Evolutionary conservation across 2,888 invertebrate species (phyloP), one percentile per base, ranked within the genome.

Genomic region (Automeris io): DNA sequence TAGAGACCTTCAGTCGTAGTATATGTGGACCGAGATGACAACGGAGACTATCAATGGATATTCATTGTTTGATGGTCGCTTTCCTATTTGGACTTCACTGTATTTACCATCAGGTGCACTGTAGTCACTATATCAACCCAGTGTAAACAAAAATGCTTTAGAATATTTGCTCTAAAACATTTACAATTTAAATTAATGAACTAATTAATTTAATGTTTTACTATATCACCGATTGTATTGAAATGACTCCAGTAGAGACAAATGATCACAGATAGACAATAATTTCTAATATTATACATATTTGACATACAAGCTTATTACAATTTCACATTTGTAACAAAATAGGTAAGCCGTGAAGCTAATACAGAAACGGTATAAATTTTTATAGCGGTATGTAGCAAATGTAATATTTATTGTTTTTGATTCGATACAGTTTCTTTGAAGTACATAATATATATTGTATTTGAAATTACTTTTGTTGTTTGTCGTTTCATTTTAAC

Each of bases 331-430:
- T 16, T 16, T 16, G 13, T 2, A 26, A 26, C 13, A 26, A 26
- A 26, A 26, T 26, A 13, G 1, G 5, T 1, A 8, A 16, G 16
- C 29, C n/a, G n/a, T 8, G n/a, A 8, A 29, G 16, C 16, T 16
- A 5, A 29, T 29, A 29, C 29, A 29, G n/a, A n/a, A n/a, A n/a
- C 42, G 39, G 40, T 19, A 33, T 33, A 41, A 48, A 47, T 44
- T 45, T n/a, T 38, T 45, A 29, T 29, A 16, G 29, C 29, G 13
- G 4, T 16, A 29, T 29, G 16, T 16, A 29, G 4, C 5, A 29
- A 29, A 29, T 16, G 16, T 29, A 2, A 16, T n/a, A n/a, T n/a
- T 16, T 16, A n/a, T 29, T 29, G 16, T 16, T 24, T 29, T 29
- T 29, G 13, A 29, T 29, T 29, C 16, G 16, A 29, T 16, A 29